phyloP scores from a whole-genome alignment of 2,797 vertebrate genomes.

The Molossus alvarezi region DNA sequence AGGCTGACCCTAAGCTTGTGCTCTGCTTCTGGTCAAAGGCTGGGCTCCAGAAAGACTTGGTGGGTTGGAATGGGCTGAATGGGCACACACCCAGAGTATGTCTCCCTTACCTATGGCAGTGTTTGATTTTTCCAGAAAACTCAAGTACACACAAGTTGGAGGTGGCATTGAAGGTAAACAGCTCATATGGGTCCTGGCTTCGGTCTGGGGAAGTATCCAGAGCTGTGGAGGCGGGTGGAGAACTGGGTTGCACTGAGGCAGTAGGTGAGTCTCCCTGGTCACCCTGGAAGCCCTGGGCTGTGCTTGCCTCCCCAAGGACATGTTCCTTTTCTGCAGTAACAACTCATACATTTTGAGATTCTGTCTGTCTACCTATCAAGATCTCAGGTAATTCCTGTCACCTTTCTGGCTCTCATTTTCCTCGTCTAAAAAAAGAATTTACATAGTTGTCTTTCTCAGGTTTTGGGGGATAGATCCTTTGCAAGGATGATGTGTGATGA shows the following conservation, averaged over 20 bases:
- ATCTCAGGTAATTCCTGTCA: background rate
- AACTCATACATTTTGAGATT: background rate
- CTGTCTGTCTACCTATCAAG: background rate
- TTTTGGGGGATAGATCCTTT: background rate
- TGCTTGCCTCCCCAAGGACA: background rate
- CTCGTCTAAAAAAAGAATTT: background rate
- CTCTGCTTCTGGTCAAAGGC: background rate
- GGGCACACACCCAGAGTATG: background rate
- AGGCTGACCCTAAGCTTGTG: background rate
- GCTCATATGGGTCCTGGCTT: constrained; percentile 23
- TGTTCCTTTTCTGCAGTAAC: background rate
- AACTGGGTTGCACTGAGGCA: background rate
- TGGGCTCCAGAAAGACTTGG: background rate
- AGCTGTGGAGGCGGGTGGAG: background rate
- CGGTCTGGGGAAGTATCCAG: background rate
- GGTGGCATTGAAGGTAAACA: background rate
- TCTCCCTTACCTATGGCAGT: background rate
- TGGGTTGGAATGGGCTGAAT: background rate
- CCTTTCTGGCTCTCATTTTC: background rate
- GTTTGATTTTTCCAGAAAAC: constrained; percentile 51
- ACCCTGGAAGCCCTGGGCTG: background rate
- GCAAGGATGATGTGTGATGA: background rate
- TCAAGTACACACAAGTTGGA: background rate
- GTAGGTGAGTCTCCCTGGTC: background rate
- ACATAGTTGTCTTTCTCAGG: background rate